phyloP scores from a whole-genome alignment of 1,140 invertebrate genomes.

The Drosophila kurseongensis region DNA sequence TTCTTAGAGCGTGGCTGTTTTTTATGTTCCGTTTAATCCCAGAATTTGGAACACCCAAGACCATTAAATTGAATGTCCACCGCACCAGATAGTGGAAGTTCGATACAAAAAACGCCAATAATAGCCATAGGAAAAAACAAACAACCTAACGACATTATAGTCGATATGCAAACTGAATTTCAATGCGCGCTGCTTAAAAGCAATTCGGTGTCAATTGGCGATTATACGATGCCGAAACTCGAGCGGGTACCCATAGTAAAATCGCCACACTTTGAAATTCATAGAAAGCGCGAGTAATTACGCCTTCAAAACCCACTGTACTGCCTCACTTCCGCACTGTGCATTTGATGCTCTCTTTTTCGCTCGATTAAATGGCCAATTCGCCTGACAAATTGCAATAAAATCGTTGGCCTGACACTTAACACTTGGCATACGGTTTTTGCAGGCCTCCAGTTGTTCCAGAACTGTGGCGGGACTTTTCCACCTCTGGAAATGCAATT shows the following conservation, averaged over 20 bases:
- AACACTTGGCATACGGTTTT: slow-evolving; percentile 66
- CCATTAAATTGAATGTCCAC: slow-evolving; percentile 68
- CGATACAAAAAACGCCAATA: slow-evolving; percentile 19
- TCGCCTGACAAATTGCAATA: slow-evolving; percentile 55
- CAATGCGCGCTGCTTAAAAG: slow-evolving; percentile 60
- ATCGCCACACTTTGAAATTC: slow-evolving; percentile 16
- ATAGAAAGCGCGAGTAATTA: slow-evolving; percentile 7
- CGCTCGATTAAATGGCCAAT: slow-evolving; percentile 16
- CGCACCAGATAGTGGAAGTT: slow-evolving; percentile 32
- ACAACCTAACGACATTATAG: slow-evolving; percentile 74
- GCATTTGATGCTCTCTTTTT: neutral
- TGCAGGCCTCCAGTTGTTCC: slow-evolving; percentile 5
- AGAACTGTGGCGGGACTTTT: slow-evolving; percentile 12
- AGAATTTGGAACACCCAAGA: slow-evolving; percentile 74
- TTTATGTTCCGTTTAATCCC: slow-evolving; percentile 71
- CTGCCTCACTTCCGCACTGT: slow-evolving; percentile 1
- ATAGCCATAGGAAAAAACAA: slow-evolving; percentile 39
- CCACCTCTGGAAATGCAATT: slow-evolving; percentile 70
- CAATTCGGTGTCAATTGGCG: slow-evolving; percentile 52
- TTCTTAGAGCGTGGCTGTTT: slow-evolving; percentile 26
- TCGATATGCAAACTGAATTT: slow-evolving; percentile 61
- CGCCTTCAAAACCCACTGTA: slow-evolving; percentile 5
- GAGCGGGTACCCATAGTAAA: slow-evolving; percentile 27
- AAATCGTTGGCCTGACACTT: slow-evolving; percentile 62
- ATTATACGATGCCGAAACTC: slow-evolving; percentile 25